phyloP scores from a whole-genome alignment of 1,140 invertebrate species.

The Anastatus disparis region DNA sequence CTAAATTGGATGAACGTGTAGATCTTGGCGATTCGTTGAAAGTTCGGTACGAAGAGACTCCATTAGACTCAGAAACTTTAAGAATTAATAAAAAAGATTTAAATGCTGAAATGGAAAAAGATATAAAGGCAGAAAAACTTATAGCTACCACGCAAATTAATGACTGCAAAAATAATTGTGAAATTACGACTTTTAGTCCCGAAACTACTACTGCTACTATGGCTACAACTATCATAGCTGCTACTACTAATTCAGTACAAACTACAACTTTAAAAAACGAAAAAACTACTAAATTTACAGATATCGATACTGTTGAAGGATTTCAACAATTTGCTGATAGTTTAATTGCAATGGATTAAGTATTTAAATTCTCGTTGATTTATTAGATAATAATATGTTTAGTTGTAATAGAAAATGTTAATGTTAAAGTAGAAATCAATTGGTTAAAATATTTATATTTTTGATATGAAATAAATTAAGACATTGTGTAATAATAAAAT shows the following conservation, averaged over 20 bases:
- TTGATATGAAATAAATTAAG: not conserved
- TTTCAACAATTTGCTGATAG: conserved; percentile 52
- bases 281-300: conserved; percentile 17
- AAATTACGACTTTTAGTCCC: not conserved
- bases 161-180: not conserved
- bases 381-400: no score
- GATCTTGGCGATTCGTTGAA: conserved; percentile 15
- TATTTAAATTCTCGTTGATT: no score
- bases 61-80: conserved; percentile 38
- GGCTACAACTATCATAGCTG: not conserved
- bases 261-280: conserved; percentile 3
- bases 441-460: not conserved
- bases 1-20: conserved; percentile 42
- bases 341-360: conserved; percentile 46
- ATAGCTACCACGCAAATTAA: conserved; percentile 7
- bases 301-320: conserved; percentile 48
- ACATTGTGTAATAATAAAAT: conserved; percentile 32
- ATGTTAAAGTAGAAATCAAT: not conserved
- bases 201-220: not conserved
- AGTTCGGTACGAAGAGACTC: conserved; percentile 46
- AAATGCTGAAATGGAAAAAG: not conserved
- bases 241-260: not conserved
- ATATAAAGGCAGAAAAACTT: conserved; percentile 37
- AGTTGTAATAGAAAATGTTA: no score
- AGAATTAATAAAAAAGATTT: no score